These are phyloP conservation scores for Propithecus coquereli DNA, from an alignment of 2,113 vertebrate genomes.

Conservation along the genomic window DNA sequence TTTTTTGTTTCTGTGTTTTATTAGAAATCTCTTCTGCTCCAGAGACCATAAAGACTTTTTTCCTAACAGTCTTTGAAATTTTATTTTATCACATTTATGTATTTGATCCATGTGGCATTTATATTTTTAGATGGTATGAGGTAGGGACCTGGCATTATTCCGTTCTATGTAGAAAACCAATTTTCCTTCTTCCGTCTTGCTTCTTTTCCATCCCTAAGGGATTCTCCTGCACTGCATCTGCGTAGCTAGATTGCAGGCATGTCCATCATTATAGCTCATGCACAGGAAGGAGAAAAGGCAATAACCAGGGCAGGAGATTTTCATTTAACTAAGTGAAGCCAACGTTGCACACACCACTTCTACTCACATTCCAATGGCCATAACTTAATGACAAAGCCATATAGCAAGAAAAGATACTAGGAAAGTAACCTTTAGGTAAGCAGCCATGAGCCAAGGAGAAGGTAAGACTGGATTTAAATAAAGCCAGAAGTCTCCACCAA, in stretches of 20 bases:
- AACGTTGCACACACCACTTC: not conserved
- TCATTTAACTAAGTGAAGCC: not conserved
- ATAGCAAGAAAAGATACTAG: not conserved
- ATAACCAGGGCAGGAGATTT: not conserved
- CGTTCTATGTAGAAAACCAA: not conserved
- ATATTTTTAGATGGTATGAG: not conserved
- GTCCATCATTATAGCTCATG: not conserved
- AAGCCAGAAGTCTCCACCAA: not conserved
- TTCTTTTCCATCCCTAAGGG: not conserved
- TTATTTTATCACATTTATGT: not conserved
- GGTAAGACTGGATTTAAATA: not conserved
- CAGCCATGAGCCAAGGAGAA: not conserved
- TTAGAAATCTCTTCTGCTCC: not conserved
- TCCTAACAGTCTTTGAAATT: not conserved
- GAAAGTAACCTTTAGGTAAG: not conserved
- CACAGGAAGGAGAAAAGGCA: not conserved
- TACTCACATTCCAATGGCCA: not conserved
- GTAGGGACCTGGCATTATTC: not conserved
- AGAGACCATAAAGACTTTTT: not conserved
- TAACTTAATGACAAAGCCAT: not conserved
- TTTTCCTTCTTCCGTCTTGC: not conserved
- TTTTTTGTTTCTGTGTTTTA: not conserved
- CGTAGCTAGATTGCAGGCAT: not conserved
- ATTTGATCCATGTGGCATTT: not conserved
- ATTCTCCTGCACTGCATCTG: not conserved